A percentile compares a stretch with the other conserved stretches of the same genome.
These are phyloP conservation scores for Cheilosia impressa DNA, from an alignment of 2,888 invertebrate genomes.

Conservation along the genomic window DNA sequence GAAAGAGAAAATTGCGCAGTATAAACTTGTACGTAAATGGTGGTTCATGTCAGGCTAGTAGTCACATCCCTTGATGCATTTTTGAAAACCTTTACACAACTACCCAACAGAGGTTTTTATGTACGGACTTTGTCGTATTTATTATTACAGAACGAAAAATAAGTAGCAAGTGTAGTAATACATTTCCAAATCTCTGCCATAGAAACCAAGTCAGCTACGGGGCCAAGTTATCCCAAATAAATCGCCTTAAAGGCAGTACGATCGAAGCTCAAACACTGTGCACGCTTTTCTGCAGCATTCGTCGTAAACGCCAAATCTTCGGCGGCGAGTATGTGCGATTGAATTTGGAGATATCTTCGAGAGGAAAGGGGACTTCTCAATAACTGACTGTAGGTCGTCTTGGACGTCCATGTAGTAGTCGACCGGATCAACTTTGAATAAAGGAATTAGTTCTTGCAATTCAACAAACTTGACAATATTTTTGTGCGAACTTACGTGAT, in stretches of 20 bases:
- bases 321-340: conserved; percentile 55
- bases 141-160: no score
- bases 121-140: no score
- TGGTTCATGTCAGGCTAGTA: no score
- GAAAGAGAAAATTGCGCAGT: no score
- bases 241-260: conserved; percentile 37
- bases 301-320: conserved; percentile 59
- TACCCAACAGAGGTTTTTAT: no score
- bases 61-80: no score
- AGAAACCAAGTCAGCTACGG: no score
- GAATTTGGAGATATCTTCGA: conserved; percentile 27
- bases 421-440: conserved; percentile 15
- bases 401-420: conserved; percentile 22
- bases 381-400: background rate
- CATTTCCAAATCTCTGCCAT: no score
- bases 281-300: conserved; percentile 64
- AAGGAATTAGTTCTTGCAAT: background rate
- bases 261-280: conserved; percentile 32
- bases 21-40: no score
- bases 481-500: conserved; percentile 1
- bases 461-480: background rate
- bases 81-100: no score
- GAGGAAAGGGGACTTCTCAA: conserved; percentile 15
- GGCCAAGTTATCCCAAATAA: no score
- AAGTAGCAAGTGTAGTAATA: no score